Conservation (phyloP, 1,140 invertebrate species). For the Pachypsylla venusta region DNA sequence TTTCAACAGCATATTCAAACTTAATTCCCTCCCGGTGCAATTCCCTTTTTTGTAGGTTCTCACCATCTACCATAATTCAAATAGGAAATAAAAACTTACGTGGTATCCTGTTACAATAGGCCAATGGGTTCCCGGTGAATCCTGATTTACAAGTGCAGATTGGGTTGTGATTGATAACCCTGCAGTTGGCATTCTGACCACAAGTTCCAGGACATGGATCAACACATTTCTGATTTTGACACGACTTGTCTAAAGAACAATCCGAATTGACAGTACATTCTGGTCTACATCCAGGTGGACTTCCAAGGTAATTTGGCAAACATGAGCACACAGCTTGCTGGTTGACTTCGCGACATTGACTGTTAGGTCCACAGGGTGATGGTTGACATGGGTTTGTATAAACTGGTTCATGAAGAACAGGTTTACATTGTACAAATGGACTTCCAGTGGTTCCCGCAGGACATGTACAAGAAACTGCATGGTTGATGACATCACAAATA, state of each 20-base stretch:
- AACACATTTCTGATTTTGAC: constrained; percentile 36
- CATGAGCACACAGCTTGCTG: constrained; percentile 37
- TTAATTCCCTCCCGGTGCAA: too few relatives aligned
- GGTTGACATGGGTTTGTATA: constrained; percentile 35
- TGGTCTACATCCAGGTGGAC: constrained; percentile 37
- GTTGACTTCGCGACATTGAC: constrained; percentile 34
- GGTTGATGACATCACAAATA: constrained; percentile 39
- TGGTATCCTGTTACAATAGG: constrained; percentile 34
- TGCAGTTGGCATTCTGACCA: constrained; percentile 35
- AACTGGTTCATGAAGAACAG: constrained; percentile 22
- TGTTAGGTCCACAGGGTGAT: constrained; percentile 40
- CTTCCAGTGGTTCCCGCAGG: constrained; percentile 38
- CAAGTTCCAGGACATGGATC: constrained; percentile 38
- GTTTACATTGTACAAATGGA: constrained; percentile 35
- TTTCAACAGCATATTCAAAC: too few relatives aligned
- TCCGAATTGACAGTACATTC: constrained; percentile 36
- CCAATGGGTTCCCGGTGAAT: constrained; percentile 41
- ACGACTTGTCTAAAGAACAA: constrained; percentile 33
- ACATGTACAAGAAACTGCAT: constrained; percentile 41
- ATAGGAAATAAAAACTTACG: constrained; percentile 28
- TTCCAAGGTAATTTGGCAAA: constrained; percentile 34
- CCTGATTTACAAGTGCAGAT: constrained; percentile 38
- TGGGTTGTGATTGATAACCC: constrained; percentile 39
- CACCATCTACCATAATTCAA: too few relatives aligned
- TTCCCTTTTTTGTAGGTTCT: background rate